Evolutionary conservation across 2,113 vertebrate genomes (phyloP).

Genomic region (Bos taurus): ARS-UCD2.0 NC_037329.1:32682501-32683000

Average conservation of each 20-base stretch:
- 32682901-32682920: neutral
- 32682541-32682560: neutral
- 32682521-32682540: neutral
- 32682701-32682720: neutral
- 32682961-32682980: neutral
- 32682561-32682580: neutral
- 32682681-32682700: neutral
- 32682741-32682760: neutral
- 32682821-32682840: neutral
- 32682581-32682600: neutral
- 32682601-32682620: neutral
- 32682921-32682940: neutral
- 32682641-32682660: neutral
- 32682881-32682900: neutral
- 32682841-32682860: neutral
- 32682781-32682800: neutral
- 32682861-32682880: neutral
- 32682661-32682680: neutral
- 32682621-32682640: neutral
- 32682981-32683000: neutral
- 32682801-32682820: neutral
- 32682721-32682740: neutral
- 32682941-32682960: neutral
- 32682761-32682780: neutral
- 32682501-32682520: neutral